Evolutionary conservation across 2,888 invertebrate genomes (phyloP).

Genomic region (Gari tellinella): DNA sequence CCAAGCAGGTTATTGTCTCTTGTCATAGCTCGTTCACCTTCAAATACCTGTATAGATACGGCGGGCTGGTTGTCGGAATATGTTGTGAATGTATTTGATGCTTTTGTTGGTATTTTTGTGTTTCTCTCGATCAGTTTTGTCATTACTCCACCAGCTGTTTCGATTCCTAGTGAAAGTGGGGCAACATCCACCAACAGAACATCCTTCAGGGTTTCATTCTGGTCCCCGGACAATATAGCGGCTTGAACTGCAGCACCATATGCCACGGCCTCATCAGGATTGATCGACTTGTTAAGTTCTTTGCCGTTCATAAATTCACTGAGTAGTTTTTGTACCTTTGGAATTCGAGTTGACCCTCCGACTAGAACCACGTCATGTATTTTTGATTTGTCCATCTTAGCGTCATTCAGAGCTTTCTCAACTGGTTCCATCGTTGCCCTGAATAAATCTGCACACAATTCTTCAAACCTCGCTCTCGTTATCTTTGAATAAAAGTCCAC

Average conservation of each 20-base stretch:
- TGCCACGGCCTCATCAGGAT: slow-evolving; percentile 98
- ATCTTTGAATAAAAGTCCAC: slow-evolving; percentile 80
- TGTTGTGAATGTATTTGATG: slow-evolving; percentile 89
- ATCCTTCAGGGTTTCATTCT: slow-evolving; percentile 90
- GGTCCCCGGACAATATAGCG: slow-evolving; percentile 90
- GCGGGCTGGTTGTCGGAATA: slow-evolving; percentile 93
- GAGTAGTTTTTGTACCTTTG: slow-evolving; percentile 97
- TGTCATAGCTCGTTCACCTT: slow-evolving; percentile 97
- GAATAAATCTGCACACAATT: slow-evolving; percentile 78
- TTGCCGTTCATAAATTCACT: slow-evolving; percentile 89
- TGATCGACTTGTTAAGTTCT: slow-evolving; percentile 97
- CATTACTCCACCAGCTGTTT: slow-evolving; percentile 85
- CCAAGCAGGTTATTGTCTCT: slow-evolving; percentile 91
- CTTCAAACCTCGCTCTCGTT: slow-evolving; percentile 80
- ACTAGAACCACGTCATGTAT: slow-evolving; percentile 89
- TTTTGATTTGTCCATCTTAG: slow-evolving; percentile 90
- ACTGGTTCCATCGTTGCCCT: slow-evolving; percentile 90
- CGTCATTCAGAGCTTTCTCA: slow-evolving; percentile 91
- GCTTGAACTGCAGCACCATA: slow-evolving; percentile 85
- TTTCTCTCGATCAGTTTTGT: slow-evolving; percentile 74
- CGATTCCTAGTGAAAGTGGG: slow-evolving; percentile 86
- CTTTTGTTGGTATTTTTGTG: slow-evolving; percentile 82
- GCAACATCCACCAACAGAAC: slow-evolving; percentile 90
- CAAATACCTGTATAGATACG: slow-evolving; percentile 88
- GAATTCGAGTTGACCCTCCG: slow-evolving; percentile 98